These are phyloP conservation scores for Heliconius hortense DNA, from an alignment of 2,888 invertebrate species.

Conservation along the genomic window DNA sequence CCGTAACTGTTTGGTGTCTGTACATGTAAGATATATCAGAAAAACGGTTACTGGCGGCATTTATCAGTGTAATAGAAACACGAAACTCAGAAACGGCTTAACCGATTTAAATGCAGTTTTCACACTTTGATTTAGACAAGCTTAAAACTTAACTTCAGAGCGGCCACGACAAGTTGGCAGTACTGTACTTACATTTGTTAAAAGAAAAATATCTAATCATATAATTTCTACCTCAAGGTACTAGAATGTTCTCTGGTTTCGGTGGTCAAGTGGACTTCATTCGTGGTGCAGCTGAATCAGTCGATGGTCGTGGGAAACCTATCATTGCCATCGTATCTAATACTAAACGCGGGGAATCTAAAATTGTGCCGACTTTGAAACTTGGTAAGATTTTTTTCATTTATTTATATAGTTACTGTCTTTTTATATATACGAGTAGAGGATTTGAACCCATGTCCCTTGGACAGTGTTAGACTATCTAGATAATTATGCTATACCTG, in stretches of 20 bases:
- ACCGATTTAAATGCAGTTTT: too few species aligned
- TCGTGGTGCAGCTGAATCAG: conserved; percentile 91
- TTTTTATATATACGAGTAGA: too few species aligned
- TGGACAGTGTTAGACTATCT: not conserved
- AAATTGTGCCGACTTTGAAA: conserved; percentile 92
- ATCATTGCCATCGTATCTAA: conserved; percentile 94
- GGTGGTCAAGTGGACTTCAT: conserved; percentile 98
- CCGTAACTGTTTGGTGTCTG: too few species aligned
- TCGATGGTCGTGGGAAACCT: conserved; percentile 94
- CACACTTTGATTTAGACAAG: too few species aligned
- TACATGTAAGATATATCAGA: too few species aligned
- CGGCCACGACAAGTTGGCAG: too few species aligned
- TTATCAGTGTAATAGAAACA: too few species aligned
- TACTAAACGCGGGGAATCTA: conserved; percentile 89
- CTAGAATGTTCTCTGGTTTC: conserved; percentile 90
- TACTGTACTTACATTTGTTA: not conserved
- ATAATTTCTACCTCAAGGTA: conserved; percentile 60
- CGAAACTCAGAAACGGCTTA: too few species aligned
- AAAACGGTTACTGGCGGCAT: too few species aligned
- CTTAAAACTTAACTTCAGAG: too few species aligned
- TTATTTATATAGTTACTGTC: not conserved
- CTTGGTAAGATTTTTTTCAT: conserved; percentile 79
- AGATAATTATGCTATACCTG: not conserved
- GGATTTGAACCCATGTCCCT: too few species aligned
- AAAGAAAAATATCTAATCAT: not conserved